These are phyloP conservation scores for Mesocentrotus franciscanus DNA, from an alignment of 53 echinoderm and acorn worm genomes.

Conservation along the genomic window DNA sequence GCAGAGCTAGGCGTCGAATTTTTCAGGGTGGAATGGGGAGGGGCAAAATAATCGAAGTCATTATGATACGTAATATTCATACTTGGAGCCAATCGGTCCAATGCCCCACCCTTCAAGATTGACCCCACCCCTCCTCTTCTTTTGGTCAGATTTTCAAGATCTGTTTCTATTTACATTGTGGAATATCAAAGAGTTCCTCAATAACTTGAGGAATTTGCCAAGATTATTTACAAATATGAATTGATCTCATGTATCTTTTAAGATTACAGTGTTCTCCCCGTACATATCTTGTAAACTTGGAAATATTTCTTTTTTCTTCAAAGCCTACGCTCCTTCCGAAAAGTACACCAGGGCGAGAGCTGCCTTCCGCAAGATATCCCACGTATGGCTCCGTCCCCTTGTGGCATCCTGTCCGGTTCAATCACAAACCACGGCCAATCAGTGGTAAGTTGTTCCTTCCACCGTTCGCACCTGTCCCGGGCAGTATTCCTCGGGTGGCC, in stretches of 20 bases:
- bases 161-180: background rate
- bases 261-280: background rate
- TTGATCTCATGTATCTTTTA: background rate
- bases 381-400: background rate
- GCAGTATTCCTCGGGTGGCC: constrained; percentile 51
- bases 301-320: background rate
- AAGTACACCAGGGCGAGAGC: background rate
- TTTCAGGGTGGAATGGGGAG: background rate
- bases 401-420: constrained; percentile 33
- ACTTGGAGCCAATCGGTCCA: background rate
- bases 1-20: background rate
- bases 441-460: constrained; percentile 47
- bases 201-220: too few relatives aligned
- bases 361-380: background rate
- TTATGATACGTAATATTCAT: background rate
- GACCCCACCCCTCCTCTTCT: background rate
- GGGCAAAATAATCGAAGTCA: background rate
- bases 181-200: background rate
- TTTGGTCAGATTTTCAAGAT: background rate
- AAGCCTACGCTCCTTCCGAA: constrained; percentile 14
- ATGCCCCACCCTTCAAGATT: background rate
- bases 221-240: background rate
- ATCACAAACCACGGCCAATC: constrained; percentile 47
- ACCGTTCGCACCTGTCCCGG: constrained; percentile 54
- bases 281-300: background rate